phyloP scores from a whole-genome alignment of 2,113 vertebrate genomes.

The Oreotrochilus melanogaster region DNA sequence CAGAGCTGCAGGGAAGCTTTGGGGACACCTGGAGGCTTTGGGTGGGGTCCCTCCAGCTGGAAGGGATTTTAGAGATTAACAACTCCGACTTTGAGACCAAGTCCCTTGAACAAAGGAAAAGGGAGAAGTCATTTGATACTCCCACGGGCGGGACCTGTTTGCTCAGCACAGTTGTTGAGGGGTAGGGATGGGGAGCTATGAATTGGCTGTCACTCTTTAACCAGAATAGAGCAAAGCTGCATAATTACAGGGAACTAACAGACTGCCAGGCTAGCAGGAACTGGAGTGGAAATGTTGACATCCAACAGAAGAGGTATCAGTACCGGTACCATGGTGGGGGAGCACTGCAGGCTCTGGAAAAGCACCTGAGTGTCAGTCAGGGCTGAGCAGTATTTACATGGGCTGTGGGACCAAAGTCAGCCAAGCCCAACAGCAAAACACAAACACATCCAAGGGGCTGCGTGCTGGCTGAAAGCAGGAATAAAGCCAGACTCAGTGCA shows the following conservation, averaged over 20 bases:
- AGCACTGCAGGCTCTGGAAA: neutral
- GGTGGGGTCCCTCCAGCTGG: slow-evolving; percentile 2
- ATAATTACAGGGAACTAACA: neutral
- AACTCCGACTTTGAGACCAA: neutral
- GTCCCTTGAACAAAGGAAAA: neutral
- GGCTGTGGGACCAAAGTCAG: neutral
- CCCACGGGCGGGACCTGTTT: neutral
- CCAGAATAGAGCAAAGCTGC: neutral
- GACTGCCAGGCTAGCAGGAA: neutral
- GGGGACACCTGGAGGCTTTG: fast-evolving
- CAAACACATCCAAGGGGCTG: neutral
- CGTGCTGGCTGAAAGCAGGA: neutral
- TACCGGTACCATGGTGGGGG: neutral
- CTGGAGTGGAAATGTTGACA: neutral
- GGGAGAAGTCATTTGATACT: neutral
- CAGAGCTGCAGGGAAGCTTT: neutral
- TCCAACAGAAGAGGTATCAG: fast-evolving
- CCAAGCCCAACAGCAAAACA: neutral
- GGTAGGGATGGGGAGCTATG: neutral
- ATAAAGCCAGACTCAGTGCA: neutral
- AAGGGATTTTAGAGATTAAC: neutral
- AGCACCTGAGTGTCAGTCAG: neutral
- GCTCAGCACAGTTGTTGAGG: neutral
- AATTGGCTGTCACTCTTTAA: neutral
- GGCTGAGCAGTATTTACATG: no score